Base-by-base conservation (phyloP, 2,797 vertebrate species). In the Champsocephalus esox region DNA sequence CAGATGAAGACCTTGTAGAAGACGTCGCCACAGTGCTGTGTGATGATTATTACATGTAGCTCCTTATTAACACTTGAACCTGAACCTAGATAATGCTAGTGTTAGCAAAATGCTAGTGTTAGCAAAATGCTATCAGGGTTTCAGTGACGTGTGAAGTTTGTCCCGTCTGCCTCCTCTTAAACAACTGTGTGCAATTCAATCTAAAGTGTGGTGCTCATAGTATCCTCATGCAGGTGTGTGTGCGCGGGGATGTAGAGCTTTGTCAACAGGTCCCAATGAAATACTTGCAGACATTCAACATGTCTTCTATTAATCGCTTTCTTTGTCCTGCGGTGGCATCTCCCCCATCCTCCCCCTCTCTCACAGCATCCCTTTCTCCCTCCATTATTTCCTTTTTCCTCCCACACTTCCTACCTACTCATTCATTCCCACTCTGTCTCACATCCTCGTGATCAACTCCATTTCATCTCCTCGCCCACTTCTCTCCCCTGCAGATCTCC, bases 111-210 rank as follows among this genome's bases (percentile, higher is more conserved):
- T 21, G 43, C 9, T 1, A 13, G 61, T 14, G 41, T 9, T 55
- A n/a, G 32, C 0, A 1, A 65, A 56, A 63, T 14, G 1, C 62
- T 61, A 54, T 68, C 78, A 64, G 3, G 63, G n/a, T 48, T 50
- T 70, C 5, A 52, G 10, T 82, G 75, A 83, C 56, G 68, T 3
- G n/a, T 58, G 28, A 28, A 28, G 28, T 28, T 28, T 73, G 58
- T 44, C 62, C 45, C 13, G 28, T 72, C 65, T 68, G 67, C 70
- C 68, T 49, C 51, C 48, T 66, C 59, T 52, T 4, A 41, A 57
- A 73, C 85, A 84, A 73, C 79, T 87, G 85, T 84, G 85, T 73
- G 78, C 24, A 60, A 58, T 64, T 55, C 12, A 73, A 64, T 72
- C 59, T 66, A 8, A 60, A 67, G 65, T 41, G 28, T 52, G 67